phyloP scores from a whole-genome alignment of 1,140 invertebrate species.

The Telenomus remus region DNA sequence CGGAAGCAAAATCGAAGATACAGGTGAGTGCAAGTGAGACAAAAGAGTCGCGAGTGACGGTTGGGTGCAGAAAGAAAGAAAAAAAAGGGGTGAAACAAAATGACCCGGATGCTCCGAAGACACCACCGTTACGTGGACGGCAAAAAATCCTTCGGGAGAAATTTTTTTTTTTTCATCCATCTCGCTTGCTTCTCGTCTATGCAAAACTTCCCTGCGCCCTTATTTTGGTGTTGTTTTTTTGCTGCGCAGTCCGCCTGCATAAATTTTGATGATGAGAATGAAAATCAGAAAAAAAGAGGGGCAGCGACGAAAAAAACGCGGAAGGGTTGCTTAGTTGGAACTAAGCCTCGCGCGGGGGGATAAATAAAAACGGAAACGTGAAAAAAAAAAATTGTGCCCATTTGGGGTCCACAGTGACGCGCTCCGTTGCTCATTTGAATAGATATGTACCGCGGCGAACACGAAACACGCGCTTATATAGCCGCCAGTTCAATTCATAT shows the following conservation, averaged over 20 bases:
- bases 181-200: slow-evolving; percentile 11
- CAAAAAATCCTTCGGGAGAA: slow-evolving; percentile 53
- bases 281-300: slow-evolving; percentile 25
- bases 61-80: slow-evolving; percentile 52
- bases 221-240: slow-evolving; percentile 61
- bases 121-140: slow-evolving; percentile 60
- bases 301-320: slow-evolving; percentile 57
- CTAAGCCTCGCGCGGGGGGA: slow-evolving; percentile 57
- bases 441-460: slow-evolving; percentile 52
- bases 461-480: slow-evolving; percentile 22
- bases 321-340: slow-evolving; percentile 62
- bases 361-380: slow-evolving; percentile 69
- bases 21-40: slow-evolving; percentile 48
- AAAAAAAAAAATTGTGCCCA: slow-evolving; percentile 55
- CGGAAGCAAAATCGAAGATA: slow-evolving; percentile 54
- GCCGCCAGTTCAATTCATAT: slow-evolving; percentile 28
- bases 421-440: slow-evolving; percentile 68
- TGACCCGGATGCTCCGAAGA: slow-evolving; percentile 62
- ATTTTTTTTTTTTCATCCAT: slow-evolving; percentile 26
- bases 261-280: slow-evolving; percentile 38
- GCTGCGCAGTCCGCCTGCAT: slow-evolving; percentile 15
- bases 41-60: slow-evolving; percentile 45
- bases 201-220: slow-evolving; percentile 40
- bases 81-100: slow-evolving; percentile 56
- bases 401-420: slow-evolving; percentile 36